A percentile compares a stretch with the other conserved stretches of the same genome.
phyloP scores from a whole-genome alignment of 1,140 invertebrate species.

The Cotesia glomerata region DNA sequence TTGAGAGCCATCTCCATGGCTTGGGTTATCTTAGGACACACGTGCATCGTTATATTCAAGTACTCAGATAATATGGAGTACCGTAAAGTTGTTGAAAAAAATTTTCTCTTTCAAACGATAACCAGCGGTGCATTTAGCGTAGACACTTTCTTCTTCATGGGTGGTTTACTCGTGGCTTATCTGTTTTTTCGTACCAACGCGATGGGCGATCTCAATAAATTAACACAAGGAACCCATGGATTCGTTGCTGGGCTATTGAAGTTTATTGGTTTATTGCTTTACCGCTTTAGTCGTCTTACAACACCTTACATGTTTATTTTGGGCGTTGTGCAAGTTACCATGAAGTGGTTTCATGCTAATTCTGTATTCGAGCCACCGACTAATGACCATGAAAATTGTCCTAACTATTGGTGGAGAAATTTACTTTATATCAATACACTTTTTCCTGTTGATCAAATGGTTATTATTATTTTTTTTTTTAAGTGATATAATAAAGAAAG shows the following conservation, averaged over 20 bases:
- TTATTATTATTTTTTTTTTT: conserved; percentile 49
- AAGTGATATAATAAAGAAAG: not conserved
- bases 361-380: conserved; percentile 83
- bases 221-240: conserved; percentile 74
- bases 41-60: conserved; percentile 83
- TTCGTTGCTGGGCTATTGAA: conserved; percentile 74
- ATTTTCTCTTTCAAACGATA: conserved; percentile 82
- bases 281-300: conserved; percentile 79
- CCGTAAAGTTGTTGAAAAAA: conserved; percentile 77
- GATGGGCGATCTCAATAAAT: conserved; percentile 77
- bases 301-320: conserved; percentile 84
- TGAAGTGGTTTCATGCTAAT: conserved; percentile 83
- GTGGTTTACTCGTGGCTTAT: conserved; percentile 81
- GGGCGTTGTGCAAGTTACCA: conserved; percentile 77
- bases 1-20: conserved; percentile 85
- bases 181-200: conserved; percentile 84
- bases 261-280: conserved; percentile 79
- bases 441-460: conserved; percentile 86
- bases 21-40: conserved; percentile 92
- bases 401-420: conserved; percentile 87
- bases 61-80: conserved; percentile 85
- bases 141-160: conserved; percentile 91
- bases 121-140: conserved; percentile 89
- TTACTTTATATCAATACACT: conserved; percentile 83
- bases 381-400: conserved; percentile 80